These are phyloP conservation scores for Halichondria panicea DNA, from an alignment of 37 sponge, comb jelly and placozoan genomes.

Conservation along the genomic window DNA sequence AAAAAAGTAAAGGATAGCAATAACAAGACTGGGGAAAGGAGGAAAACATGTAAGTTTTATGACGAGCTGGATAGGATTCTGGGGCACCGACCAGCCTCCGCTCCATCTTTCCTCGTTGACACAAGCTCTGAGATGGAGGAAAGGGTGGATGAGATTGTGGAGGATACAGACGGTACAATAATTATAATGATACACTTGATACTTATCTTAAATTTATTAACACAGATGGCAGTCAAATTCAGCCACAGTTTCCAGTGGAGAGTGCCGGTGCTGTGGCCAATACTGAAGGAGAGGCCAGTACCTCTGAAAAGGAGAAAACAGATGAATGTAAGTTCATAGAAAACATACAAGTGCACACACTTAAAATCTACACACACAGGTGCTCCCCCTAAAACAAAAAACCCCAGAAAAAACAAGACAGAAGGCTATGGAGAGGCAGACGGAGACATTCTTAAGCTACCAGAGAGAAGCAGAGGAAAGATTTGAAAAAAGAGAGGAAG, in stretches of 20 bases:
- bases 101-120: neutral
- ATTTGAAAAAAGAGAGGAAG: constrained; percentile 12
- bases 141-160: too few species aligned
- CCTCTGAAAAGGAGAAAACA: too few species aligned
- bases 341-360: neutral
- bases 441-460: neutral
- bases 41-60: constrained; percentile 1
- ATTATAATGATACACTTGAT: too few species aligned
- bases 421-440: constrained; percentile 4
- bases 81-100: neutral
- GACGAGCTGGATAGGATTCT: constrained; percentile 1
- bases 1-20: constrained; percentile 1
- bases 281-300: too few species aligned
- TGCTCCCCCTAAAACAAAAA: too few species aligned
- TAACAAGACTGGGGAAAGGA: neutral
- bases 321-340: too few species aligned
- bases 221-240: too few species aligned
- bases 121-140: neutral
- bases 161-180: too few species aligned
- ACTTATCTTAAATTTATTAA: too few species aligned
- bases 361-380: neutral
- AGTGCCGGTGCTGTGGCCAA: too few species aligned
- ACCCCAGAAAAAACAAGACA: constrained; percentile 8
- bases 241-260: too few species aligned
- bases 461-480: constrained; percentile 15